Evolutionary conservation across 2,888 invertebrate genomes (phyloP).

Genomic region (Sinelater perroti): DNA sequence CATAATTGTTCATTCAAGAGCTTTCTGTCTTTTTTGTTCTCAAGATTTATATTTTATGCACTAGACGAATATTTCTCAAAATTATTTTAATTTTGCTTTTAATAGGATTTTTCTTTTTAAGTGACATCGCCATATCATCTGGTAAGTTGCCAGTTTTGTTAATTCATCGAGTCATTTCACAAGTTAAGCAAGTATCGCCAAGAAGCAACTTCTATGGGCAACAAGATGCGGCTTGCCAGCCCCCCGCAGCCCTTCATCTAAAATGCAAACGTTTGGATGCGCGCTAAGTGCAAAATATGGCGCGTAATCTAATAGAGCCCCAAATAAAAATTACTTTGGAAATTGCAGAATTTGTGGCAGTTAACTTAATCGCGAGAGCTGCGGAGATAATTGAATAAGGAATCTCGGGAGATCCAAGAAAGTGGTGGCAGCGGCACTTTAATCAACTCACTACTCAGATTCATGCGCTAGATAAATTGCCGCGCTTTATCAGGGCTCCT

Average conservation of each 20-base stretch:
- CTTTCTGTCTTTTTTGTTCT: too few species aligned
- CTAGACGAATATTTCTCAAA: too few species aligned
- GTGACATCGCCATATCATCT: too few species aligned
- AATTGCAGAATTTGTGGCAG: constrained; percentile 26
- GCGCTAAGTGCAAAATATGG: constrained; percentile 3
- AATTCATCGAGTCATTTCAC: too few species aligned
- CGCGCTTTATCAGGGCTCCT: constrained; percentile 42
- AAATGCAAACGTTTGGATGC: constrained; percentile 6
- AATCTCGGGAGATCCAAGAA: constrained; percentile 46
- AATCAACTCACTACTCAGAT: constrained; percentile 47
- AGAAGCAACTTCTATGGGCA: too few species aligned
- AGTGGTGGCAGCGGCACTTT: constrained; percentile 45
- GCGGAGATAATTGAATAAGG: constrained; percentile 48
- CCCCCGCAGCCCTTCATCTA: constrained; percentile 4
- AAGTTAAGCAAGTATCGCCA: too few species aligned
- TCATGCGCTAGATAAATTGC: constrained; percentile 50
- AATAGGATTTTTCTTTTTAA: too few species aligned
- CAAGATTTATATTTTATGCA: too few species aligned
- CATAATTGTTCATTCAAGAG: too few species aligned
- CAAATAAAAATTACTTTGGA: constrained; percentile 22
- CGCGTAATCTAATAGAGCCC: constrained; percentile 13
- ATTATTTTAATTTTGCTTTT: too few species aligned
- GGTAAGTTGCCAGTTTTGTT: too few species aligned
- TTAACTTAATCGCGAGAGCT: constrained; percentile 40
- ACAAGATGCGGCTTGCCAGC: too few species aligned